A percentile compares a stretch with the other conserved stretches of the same genome.
Conservation (phyloP, 2,797 vertebrate species). For the Crenichthys baileyi region DNA sequence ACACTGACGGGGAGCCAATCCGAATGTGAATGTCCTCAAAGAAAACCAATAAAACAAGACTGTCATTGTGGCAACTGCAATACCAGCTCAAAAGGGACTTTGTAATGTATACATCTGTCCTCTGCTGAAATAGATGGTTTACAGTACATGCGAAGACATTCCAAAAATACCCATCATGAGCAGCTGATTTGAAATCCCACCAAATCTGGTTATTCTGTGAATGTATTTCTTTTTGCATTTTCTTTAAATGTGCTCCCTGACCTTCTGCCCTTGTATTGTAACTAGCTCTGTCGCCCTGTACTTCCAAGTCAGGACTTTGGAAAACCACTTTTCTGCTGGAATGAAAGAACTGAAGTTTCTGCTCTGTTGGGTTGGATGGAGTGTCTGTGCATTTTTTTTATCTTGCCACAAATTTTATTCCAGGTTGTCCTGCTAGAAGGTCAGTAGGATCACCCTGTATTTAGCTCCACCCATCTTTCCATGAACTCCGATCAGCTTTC, state of each 20-base stretch:
- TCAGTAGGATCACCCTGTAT: neutral
- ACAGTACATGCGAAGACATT: constrained; percentile 56
- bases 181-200: constrained; percentile 35
- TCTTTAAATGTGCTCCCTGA: constrained; percentile 25
- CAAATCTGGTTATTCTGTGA: constrained; percentile 35
- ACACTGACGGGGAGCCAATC: constrained; percentile 74
- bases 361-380: neutral
- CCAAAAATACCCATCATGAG: constrained; percentile 56
- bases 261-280: constrained; percentile 17
- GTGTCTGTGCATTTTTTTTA: neutral
- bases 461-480: neutral
- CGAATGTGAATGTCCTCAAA: constrained; percentile 78
- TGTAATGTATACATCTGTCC: constrained; percentile 56
- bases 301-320: no score
- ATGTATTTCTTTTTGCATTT: constrained; percentile 45
- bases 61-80: constrained; percentile 76
- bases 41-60: constrained; percentile 79
- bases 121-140: constrained; percentile 66
- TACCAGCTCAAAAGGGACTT: constrained; percentile 59
- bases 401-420: neutral
- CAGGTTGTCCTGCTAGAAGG: neutral
- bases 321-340: neutral
- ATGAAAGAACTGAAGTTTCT: neutral
- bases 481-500: neutral
- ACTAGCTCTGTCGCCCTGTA: neutral